These are phyloP conservation scores for Corythaixoides concolor DNA, from an alignment of 2,113 vertebrate genomes.

Conservation along the genomic window DNA sequence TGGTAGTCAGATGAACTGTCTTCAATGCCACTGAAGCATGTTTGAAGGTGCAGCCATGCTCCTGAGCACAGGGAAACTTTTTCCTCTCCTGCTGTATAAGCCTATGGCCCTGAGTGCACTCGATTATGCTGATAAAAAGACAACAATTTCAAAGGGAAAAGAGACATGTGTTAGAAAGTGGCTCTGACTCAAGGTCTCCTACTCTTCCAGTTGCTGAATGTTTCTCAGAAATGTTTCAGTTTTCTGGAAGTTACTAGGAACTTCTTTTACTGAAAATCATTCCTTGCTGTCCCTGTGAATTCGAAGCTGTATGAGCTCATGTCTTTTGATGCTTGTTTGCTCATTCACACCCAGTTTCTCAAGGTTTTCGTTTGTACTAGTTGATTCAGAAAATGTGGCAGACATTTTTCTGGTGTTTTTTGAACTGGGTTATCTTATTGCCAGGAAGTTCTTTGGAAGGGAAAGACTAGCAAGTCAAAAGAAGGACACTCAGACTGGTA, in stretches of 20 bases:
- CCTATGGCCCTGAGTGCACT: background rate
- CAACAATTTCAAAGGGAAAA: background rate
- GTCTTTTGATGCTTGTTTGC: background rate
- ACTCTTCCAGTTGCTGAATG: background rate
- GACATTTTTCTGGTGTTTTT: background rate
- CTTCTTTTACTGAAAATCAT: background rate
- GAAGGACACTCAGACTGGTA: background rate
- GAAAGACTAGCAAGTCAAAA: background rate
- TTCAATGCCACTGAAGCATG: fast-evolving
- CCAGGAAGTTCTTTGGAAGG: background rate
- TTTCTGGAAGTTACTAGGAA: background rate
- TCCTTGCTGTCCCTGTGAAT: background rate
- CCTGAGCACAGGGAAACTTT: background rate
- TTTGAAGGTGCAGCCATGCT: background rate
- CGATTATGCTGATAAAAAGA: background rate
- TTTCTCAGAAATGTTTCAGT: background rate
- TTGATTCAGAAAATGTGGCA: background rate
- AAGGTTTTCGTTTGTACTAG: background rate
- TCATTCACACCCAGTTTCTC: background rate
- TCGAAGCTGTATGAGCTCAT: background rate
- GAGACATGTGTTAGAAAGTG: fast-evolving
- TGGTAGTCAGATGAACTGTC: background rate
- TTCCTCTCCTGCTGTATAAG: background rate
- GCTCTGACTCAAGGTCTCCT: background rate
- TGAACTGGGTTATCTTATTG: background rate